Conservation (phyloP, 2,797 vertebrate genomes). For the Tokudaia muenninki region DNA sequence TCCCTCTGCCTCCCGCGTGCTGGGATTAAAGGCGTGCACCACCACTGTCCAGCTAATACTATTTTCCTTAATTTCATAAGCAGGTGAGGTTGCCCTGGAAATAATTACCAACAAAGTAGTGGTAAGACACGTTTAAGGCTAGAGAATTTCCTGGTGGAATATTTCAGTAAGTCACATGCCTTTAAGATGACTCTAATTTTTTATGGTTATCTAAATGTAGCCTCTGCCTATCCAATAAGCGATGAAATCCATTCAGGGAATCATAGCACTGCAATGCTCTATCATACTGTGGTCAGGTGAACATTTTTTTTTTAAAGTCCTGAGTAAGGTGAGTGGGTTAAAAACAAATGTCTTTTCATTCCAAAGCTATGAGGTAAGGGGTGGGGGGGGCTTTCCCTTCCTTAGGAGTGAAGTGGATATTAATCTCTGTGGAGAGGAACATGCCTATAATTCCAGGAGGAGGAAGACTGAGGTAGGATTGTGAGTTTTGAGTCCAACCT, state of each 20-base stretch:
- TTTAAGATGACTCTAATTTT: constrained; percentile 54
- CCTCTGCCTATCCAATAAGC: background rate
- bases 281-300: background rate
- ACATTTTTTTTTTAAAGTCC: background rate
- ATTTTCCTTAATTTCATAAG: constrained; percentile 69
- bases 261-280: fast-evolving
- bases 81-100: constrained; percentile 60
- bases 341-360: constrained; percentile 49
- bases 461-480: no score
- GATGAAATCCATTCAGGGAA: background rate
- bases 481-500: background rate
- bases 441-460: background rate
- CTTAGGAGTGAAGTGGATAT: background rate
- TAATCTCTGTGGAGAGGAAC: background rate
- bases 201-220: constrained; percentile 23
- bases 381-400: background rate
- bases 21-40: background rate
- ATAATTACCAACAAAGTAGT: constrained; percentile 63
- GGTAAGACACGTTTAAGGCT: constrained; percentile 47
- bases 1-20: background rate
- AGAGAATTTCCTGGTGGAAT: constrained; percentile 59
- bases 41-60: background rate
- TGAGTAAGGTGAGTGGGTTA: background rate
- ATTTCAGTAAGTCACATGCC: constrained; percentile 54
- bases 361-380: background rate